Base-by-base conservation (phyloP, 2,113 vertebrate genomes). In the Passer domesticus region DNA sequence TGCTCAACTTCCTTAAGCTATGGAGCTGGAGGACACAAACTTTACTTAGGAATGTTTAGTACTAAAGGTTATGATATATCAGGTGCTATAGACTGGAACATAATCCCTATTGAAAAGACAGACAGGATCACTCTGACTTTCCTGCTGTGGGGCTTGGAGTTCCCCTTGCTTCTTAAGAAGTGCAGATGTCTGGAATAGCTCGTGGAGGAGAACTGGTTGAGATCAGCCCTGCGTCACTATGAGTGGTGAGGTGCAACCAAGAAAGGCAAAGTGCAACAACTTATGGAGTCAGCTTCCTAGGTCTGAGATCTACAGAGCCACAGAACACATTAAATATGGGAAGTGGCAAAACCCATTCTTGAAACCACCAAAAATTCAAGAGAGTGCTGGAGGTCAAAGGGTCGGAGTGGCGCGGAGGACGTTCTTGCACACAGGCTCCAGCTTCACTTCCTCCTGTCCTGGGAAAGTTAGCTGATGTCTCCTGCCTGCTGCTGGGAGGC, bases 351-450 rank as follows among this genome's bases (percentile, higher is more conserved):
- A 30, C 6, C 2, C 35, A 11, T 41, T 30, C 55, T 83, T 35
- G 59, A 86, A 91, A 90, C 33, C 43, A 78, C 52, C 0, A 0
- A 52, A 68, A 81, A 90, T 13, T 80, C 30, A n/a, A 63, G n/a
- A 16, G 4, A 10, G 17, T 44, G 27, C 21, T 50, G 5, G 47
- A 67, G 35, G 60, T 88, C 52, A 78, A 83, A 92, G 59, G 79
- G 63, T 80, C 25, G 55, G 83, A 66, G 63, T 0, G 1, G 30
- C 6, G 4, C 1, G 0, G 50, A 70, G 47, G 33, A 15, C 0
- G 0, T 41, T 41, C 49, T 14, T 60, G 72, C 47, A 73, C 72
- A 50, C 50, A 86, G 63, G 14, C 28, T 93, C 41, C 10, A 23
- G 13, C 60, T 30, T 35, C 24, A 23, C 30, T 80, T 90, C 68